Evolutionary conservation across 2,797 vertebrate species (phyloP).

Genomic region (Glyptemys insculpta): DNA sequence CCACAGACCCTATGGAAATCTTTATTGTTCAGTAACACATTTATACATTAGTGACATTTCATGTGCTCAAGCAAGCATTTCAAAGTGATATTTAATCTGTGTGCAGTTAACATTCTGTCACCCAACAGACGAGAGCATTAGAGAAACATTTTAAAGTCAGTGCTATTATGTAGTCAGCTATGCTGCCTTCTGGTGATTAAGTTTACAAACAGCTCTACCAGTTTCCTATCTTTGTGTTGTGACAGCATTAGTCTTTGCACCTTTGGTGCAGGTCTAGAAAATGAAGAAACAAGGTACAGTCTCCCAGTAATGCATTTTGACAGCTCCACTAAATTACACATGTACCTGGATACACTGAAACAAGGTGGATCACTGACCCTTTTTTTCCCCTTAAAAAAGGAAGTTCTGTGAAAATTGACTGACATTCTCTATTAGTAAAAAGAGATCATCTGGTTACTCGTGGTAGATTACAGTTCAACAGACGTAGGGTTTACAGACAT

Average conservation of each 20-base stretch:
- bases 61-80: slow-evolving; percentile 34
- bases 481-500: background rate
- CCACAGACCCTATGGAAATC: background rate
- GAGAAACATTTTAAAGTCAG: slow-evolving; percentile 47
- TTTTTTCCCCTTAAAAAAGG: background rate
- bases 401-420: background rate
- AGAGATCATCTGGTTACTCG: background rate
- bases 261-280: slow-evolving; percentile 37
- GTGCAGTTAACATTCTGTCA: slow-evolving; percentile 27
- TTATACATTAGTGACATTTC: background rate
- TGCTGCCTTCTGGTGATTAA: slow-evolving; percentile 31
- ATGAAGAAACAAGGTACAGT: slow-evolving; percentile 31
- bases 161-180: slow-evolving; percentile 8
- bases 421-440: slow-evolving; percentile 4
- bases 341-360: slow-evolving; percentile 22
- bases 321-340: slow-evolving; percentile 14
- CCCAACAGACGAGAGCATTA: background rate
- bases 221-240: slow-evolving; percentile 30
- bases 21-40: background rate
- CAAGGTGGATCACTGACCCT: background rate
- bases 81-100: background rate
- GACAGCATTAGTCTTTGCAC: slow-evolving; percentile 41
- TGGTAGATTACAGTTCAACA: background rate
- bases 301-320: slow-evolving; percentile 20
- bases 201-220: slow-evolving; percentile 31